phyloP scores from a whole-genome alignment of 2,888 invertebrate species.

The Ophioninae sp. region DNA sequence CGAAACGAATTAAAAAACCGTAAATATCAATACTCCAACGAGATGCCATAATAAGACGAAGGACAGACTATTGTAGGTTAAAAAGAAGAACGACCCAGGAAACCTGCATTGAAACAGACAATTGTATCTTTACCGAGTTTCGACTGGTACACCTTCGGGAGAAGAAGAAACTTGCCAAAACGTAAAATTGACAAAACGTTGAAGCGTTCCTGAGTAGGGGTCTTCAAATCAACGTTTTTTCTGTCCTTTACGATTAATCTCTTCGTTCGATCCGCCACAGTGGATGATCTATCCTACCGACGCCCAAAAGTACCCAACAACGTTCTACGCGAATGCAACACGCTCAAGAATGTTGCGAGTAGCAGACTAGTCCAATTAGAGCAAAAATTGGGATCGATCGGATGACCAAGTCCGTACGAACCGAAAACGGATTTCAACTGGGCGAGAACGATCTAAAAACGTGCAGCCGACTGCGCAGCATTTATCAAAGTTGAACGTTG shows the following conservation, averaged over 20 bases:
- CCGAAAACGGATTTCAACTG: neutral
- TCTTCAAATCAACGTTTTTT: too few relatives aligned
- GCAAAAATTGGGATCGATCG: too few relatives aligned
- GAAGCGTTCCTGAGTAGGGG: neutral
- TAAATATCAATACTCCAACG: too few relatives aligned
- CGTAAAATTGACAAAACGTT: neutral
- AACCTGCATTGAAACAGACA: neutral
- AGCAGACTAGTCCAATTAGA: neutral
- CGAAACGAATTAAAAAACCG: too few relatives aligned
- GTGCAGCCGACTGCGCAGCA: slow-evolving; percentile 10
- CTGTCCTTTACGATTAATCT: too few relatives aligned
- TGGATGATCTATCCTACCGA: neutral
- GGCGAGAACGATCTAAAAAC: neutral
- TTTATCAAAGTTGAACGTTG: slow-evolving; percentile 29
- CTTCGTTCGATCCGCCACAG: neutral
- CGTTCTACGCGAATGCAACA: neutral
- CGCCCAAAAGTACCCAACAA: neutral
- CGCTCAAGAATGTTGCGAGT: neutral
- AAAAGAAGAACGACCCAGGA: too few relatives aligned
- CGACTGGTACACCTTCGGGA: neutral
- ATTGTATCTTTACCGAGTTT: neutral
- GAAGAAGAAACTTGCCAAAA: neutral
- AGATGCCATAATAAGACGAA: too few relatives aligned
- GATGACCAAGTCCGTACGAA: neutral
- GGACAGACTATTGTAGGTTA: too few relatives aligned